Percentiles rank a stretch among this genome's conserved stretches.
These are phyloP conservation scores for Drosophila pseudotalamancana DNA, from an alignment of 2,888 invertebrate genomes.

Conservation along the genomic window DNA sequence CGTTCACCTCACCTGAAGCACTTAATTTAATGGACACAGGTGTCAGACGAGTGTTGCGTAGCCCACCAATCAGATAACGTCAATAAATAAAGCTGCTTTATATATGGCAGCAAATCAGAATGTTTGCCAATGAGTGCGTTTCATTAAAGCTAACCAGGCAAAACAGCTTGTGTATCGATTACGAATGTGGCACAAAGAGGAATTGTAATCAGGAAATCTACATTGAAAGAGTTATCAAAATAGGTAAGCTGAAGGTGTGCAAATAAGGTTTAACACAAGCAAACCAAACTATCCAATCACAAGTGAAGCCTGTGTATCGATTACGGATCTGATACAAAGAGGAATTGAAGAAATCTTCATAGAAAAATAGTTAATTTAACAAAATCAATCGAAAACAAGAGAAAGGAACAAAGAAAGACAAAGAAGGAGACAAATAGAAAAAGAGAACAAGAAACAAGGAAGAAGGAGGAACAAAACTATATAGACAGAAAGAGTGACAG, in stretches of 20 bases:
- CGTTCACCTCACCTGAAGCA: no score
- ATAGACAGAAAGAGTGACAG: neutral
- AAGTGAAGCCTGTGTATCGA: neutral
- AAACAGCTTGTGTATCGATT: neutral
- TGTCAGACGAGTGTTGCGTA: constrained; percentile 2
- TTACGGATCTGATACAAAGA: neutral
- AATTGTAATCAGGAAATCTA: neutral
- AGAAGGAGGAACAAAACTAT: no score
- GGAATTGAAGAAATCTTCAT: neutral
- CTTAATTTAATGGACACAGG: constrained; percentile 1
- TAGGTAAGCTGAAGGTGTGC: no score
- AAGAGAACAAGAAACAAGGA: neutral
- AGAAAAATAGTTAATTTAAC: no score
- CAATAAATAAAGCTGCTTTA: neutral
- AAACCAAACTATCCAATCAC: no score
- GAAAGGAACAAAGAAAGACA: neutral
- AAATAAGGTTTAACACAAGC: no score
- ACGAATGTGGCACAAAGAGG: neutral
- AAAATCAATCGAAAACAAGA: neutral
- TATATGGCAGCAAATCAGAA: neutral
- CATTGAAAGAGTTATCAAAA: no score
- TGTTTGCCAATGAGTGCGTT: neutral
- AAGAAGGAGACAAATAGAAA: neutral
- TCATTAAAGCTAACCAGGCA: neutral
- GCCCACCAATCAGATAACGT: neutral